Evolutionary conservation across 2,797 vertebrate species (phyloP), one percentile per base, ranked within the genome.

Genomic region (Scolopax bukidnonensis): DNA sequence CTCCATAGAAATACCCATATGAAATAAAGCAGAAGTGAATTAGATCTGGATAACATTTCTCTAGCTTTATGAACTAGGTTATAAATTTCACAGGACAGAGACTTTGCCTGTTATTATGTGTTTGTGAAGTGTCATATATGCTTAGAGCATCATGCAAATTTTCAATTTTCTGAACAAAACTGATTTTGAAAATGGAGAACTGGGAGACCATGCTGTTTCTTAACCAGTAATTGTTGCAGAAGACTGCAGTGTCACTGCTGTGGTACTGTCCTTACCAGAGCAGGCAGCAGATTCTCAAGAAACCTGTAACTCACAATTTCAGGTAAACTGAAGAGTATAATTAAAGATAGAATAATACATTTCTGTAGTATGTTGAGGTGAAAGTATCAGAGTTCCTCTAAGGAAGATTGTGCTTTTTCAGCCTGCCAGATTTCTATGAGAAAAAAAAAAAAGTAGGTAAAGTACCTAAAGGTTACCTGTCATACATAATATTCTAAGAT

Each of bases 391-490:
- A 61, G 20, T 88, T 91, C 64, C 57, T 64, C 15, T 43, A 30
- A 43, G 41, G 36, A 88, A 84, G 27, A 59, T 21, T 67, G 17
- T 70, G 38, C 32, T 87, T 92, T 73, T 82, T 87, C 18, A 91
- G 33, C 33, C 54, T 60, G 50, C 40, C 0, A 0, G 67, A 83
- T 7, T 63, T 96, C 19, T 82, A 33, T 9, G 48, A 47, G 12
- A 50, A 32, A 56, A 23, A 53, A 28, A 80, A 74, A 65, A 53
- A 87, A 28, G 17, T 50, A n/a, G 43, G 63, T 89, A 24, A 92
- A 91, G 28, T 87, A 63, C 11, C 11, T 75, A 76, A 95, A 93
- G 79, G 68, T 85, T 81, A 74, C 59, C 84, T 94, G 70, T 76
- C 93, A 94, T 82, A 78, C 32, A n/a, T 48, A 68, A 89, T 69